These are phyloP conservation scores for Syngnathoides biaculeatus DNA, from an alignment of 2,113 vertebrate species.

Conservation along the genomic window DNA sequence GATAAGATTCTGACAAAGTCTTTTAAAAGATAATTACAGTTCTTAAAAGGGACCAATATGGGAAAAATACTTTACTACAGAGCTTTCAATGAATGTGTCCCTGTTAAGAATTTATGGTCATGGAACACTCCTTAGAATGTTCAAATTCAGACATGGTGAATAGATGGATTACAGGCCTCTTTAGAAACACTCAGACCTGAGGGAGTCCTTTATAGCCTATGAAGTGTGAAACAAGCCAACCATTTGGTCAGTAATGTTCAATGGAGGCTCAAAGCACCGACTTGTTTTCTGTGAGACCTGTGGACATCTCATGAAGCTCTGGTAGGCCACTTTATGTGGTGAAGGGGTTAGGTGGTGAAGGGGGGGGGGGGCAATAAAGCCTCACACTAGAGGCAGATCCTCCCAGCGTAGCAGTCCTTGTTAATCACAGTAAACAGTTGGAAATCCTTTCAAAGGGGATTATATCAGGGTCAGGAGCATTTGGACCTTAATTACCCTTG, in stretches of 20 bases:
- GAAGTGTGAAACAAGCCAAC: constrained; percentile 36
- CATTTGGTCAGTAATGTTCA: constrained; percentile 56
- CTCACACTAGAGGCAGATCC: constrained; percentile 53
- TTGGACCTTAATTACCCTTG: constrained; percentile 80
- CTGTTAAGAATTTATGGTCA: not conserved
- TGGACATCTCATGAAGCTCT: constrained; percentile 57
- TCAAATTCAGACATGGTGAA: constrained; percentile 7
- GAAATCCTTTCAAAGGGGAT: constrained; percentile 78
- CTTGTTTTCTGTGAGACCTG: constrained; percentile 51
- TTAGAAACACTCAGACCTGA: constrained; percentile 17
- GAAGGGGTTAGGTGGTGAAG: too few relatives aligned
- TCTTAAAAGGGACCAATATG: not conserved
- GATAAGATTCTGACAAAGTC: not conserved
- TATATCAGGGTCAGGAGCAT: constrained; percentile 80
- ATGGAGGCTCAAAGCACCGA: constrained; percentile 51
- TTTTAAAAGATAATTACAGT: not conserved
- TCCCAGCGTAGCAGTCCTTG: constrained; percentile 56
- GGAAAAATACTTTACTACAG: not conserved
- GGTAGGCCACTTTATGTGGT: constrained; percentile 62
- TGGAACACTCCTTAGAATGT: constrained; percentile 13
- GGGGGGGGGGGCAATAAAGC: constrained; percentile 70
- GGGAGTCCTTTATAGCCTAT: constrained; percentile 46
- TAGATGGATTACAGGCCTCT: constrained; percentile 21
- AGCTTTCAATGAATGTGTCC: constrained; percentile 5
- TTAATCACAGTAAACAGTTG: constrained; percentile 78